Conservation (phyloP, 2,797 vertebrate species). For the Sebastes dallii region DNA sequence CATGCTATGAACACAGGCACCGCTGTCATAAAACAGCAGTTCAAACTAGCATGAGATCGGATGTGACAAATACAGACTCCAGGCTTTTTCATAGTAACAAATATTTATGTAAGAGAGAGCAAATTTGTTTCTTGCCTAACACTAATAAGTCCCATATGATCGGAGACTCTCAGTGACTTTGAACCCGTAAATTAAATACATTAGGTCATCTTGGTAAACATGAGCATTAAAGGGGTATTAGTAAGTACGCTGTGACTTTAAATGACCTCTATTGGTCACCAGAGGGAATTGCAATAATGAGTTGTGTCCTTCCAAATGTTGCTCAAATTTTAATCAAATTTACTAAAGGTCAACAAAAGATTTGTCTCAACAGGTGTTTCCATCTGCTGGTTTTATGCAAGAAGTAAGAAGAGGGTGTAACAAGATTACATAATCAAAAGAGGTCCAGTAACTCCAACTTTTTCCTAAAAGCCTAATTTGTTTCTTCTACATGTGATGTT, state of each 20-base stretch:
- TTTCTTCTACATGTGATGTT: background rate
- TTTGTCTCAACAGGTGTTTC: slow-evolving; percentile 5
- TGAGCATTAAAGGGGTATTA: slow-evolving; percentile 28
- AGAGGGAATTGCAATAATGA: slow-evolving; percentile 35
- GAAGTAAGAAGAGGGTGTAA: background rate
- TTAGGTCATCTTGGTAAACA: slow-evolving; percentile 64
- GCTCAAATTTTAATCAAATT: slow-evolving; percentile 22
- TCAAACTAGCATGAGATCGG: slow-evolving; percentile 21
- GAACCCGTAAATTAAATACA: slow-evolving; percentile 49
- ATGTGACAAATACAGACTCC: slow-evolving; percentile 55
- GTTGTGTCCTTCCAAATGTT: slow-evolving; percentile 16
- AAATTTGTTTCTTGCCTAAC: slow-evolving; percentile 44
- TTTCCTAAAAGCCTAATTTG: background rate
- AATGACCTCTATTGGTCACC: slow-evolving; percentile 31
- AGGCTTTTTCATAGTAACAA: slow-evolving; percentile 37
- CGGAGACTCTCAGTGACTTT: slow-evolving; percentile 33
- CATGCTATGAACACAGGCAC: slow-evolving; percentile 22
- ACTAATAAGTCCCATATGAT: slow-evolving; percentile 57
- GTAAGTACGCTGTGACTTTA: slow-evolving; percentile 12
- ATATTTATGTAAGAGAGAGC: slow-evolving; percentile 61
- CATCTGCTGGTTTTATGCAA: slow-evolving; percentile 3
- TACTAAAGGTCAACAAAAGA: background rate
- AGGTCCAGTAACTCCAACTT: background rate
- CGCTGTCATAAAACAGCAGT: slow-evolving; percentile 38
- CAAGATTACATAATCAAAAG: slow-evolving; percentile 2